Evolutionary conservation across 2,797 vertebrate species (phyloP), one percentile per base, ranked within the genome.

Genomic region (Lagocephalus sceleratus): DNA sequence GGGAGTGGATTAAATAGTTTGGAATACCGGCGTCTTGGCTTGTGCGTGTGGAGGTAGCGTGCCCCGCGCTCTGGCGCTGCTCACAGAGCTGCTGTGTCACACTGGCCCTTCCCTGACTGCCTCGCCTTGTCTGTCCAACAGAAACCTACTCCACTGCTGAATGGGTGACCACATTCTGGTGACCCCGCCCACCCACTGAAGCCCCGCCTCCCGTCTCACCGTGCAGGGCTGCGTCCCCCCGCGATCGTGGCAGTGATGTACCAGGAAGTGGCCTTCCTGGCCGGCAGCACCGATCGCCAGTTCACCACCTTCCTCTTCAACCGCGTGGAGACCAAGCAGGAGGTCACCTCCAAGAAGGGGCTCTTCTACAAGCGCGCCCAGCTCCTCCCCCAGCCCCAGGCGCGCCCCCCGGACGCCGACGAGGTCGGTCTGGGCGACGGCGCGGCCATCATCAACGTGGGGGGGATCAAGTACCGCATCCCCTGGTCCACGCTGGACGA

Each of bases 401-500:
- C 78, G 6, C 72, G 86, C 51, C 87, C 15, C 22, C 71, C 80
- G 6, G 87, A 90, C 2, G 87, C 91, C 50, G 76, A 65, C 2
- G 84, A 74, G 32, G 32, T 61, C 0, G 66, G 47, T n/a, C 49
- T 71, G 20, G 57, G 53, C 0, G 79, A 89, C 2, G 66, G 84
- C 10, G 91, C 92, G 2, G 93, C 94, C 75, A 95, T 95, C 57
- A 96, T 98, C 83, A 98, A 98, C 0, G 96, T 98, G 25, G 96
- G 96, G 3, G 96, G 96, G 21, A 95, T 95, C 80, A 91, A 94
- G 62, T 96, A 97, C 80, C 87, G 87, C 75, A 92, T 99, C 76
- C 94, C 96, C 2, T 99, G 96, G 96, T 94, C 92, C 44, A 95
- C 94, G 0, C 87, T 99, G 73, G 95, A 95, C 2, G 91, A 94